These are phyloP conservation scores for Ditylenchus dipsaci DNA, from an alignment of 1,140 invertebrate genomes.

Conservation along the genomic window DNA sequence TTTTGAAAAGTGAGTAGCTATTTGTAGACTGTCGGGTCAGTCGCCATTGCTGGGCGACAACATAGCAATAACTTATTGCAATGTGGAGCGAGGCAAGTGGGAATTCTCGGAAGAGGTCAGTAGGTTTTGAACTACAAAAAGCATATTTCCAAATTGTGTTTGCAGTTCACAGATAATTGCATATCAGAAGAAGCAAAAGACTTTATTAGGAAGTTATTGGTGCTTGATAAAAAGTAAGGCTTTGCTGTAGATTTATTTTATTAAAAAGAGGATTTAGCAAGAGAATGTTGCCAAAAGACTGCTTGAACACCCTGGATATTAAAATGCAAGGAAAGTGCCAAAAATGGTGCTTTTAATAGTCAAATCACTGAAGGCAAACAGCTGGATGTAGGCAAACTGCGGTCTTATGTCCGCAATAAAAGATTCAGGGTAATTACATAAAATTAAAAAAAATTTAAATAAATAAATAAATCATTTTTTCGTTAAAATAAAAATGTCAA, in stretches of 20 bases:
- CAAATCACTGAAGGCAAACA: slow-evolving; percentile 20
- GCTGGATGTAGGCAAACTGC: slow-evolving; percentile 46
- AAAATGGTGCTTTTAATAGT: slow-evolving; percentile 2
- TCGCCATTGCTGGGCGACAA: slow-evolving; percentile 66
- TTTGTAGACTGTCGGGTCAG: slow-evolving; percentile 61
- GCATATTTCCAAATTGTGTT: background rate
- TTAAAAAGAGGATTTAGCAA: slow-evolving; percentile 44
- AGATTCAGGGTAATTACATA: slow-evolving; percentile 49
- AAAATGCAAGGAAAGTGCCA: slow-evolving; percentile 37
- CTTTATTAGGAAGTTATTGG: slow-evolving; percentile 63
- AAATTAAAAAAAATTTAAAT: too few species aligned
- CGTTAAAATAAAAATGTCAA: too few species aligned
- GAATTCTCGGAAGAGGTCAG: slow-evolving; percentile 62
- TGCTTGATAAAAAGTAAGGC: slow-evolving; percentile 62
- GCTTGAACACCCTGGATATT: slow-evolving; percentile 56
- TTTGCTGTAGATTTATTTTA: background rate
- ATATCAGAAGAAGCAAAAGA: slow-evolving; percentile 63
- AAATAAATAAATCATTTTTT: too few species aligned
- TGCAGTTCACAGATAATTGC: slow-evolving; percentile 59
- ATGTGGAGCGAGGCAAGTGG: slow-evolving; percentile 64
- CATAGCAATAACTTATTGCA: slow-evolving; percentile 64
- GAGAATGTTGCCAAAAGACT: slow-evolving; percentile 53
- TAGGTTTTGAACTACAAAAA: background rate
- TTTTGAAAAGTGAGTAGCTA: background rate
- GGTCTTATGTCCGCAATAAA: slow-evolving; percentile 47